Evolutionary conservation across 2,888 invertebrate genomes (phyloP), one percentile per base, ranked within the genome.

Genomic region (Chorisops tibialis): DNA sequence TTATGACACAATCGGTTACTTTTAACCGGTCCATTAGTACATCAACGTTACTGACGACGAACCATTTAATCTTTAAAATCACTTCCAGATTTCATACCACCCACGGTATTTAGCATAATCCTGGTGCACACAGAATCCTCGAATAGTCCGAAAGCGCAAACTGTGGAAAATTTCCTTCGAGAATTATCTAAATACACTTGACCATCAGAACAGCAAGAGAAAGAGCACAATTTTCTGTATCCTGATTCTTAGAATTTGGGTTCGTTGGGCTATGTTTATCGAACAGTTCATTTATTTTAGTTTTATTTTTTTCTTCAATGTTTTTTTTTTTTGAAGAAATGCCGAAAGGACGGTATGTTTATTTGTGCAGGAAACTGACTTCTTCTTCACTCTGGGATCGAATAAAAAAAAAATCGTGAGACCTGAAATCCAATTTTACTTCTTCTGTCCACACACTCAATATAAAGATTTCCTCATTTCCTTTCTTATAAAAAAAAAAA

Each of bases 221-320:
- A 30, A 30, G 5, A 30, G n/a, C n/a, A n/a, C n/a, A n/a, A 35
- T n/a, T 39, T 52, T 30, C 38, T 21, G 39, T 52, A 52, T 52
- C 52, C 52, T 52, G 50, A 41, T 63, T 63, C 63, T 63, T 16
- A 48, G 63, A 63, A 63, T 59, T 63, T 24, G 60, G 63, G 63
- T 59, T 49, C 54, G 35, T 30, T 52, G 43, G 43, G 18, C 14
- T 43, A 21, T 63, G 60, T 63, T 63, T 63, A 63, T 63, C 63
- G 63, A 63, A 54, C 59, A 59, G 60, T 63, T 56, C 60, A 60
- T 63, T 63, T 60, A 49, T 24, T 21, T 52, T 52, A n/a, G n/a
- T n/a, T n/a, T n/a, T n/a, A n/a, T 38, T 52, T 38, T 51, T 14
- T 35, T 39, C 18, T 21, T 38, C 39, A 19, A 21, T 14, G 14